These are phyloP conservation scores for Clarias fuscus DNA, from an alignment of 2,797 vertebrate genomes.

Conservation along the genomic window DNA sequence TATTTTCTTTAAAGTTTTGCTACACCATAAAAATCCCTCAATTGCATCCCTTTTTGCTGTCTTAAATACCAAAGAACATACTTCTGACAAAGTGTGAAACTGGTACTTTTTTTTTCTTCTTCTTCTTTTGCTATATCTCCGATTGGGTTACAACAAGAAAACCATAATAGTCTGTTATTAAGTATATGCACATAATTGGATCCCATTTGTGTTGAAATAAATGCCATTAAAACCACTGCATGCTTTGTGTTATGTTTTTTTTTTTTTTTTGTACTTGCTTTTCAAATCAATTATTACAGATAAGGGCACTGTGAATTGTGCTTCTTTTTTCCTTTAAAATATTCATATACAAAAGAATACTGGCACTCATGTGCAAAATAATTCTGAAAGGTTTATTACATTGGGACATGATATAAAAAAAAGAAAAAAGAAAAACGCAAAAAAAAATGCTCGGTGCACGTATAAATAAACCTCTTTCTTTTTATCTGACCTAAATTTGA, in stretches of 20 bases:
- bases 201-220: neutral
- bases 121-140: neutral
- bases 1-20: conserved; percentile 41
- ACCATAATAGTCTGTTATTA: neutral
- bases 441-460: neutral
- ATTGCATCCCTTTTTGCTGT: conserved; percentile 39
- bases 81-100: conserved; percentile 18
- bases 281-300: neutral
- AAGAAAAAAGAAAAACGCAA: neutral
- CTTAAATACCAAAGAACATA: conserved; percentile 35
- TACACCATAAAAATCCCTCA: conserved; percentile 20
- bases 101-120: neutral
- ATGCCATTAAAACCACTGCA: neutral
- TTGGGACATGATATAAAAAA: conserved; percentile 10
- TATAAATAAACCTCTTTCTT: conserved; percentile 32
- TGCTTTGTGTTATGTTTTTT: neutral
- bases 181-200: neutral
- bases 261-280: neutral
- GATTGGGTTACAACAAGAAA: neutral
- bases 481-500: conserved; percentile 35
- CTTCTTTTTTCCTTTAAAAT: neutral
- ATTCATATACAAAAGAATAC: neutral
- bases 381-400: conserved; percentile 31
- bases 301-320: neutral
- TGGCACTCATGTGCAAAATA: conserved; percentile 27